phyloP scores from a whole-genome alignment of 2,888 invertebrate genomes.

The Lagria hirta region DNA sequence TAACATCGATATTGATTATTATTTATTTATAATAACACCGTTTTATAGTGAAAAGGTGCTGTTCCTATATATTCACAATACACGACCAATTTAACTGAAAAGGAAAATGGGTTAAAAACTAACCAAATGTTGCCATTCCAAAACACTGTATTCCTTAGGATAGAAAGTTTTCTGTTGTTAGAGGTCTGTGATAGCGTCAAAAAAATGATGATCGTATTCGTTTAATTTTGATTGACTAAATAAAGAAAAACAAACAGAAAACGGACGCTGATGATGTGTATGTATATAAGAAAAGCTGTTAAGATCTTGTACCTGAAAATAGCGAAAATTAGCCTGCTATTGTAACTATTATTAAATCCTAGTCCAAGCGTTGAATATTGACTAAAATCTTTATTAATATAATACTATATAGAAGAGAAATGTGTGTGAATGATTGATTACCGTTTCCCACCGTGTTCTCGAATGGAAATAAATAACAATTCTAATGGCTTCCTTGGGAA shows the following conservation, averaged over 20 bases:
- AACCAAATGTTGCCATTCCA: slow-evolving; percentile 23
- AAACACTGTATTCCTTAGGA: slow-evolving; percentile 16
- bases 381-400: slow-evolving; percentile 29
- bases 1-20: slow-evolving; percentile 25
- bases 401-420: slow-evolving; percentile 29
- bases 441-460: slow-evolving; percentile 12
- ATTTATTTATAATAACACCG: no score
- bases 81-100: slow-evolving; percentile 21
- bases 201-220: no score
- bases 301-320: slow-evolving; percentile 40
- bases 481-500: slow-evolving; percentile 3
- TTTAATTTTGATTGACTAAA: no score
- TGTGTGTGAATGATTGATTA: slow-evolving; percentile 28
- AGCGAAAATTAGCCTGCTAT: slow-evolving; percentile 38
- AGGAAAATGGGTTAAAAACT: slow-evolving; percentile 12
- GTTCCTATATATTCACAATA: slow-evolving; percentile 26
- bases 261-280: slow-evolving; percentile 15
- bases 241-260: no score
- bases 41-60: slow-evolving; percentile 26
- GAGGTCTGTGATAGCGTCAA: slow-evolving; percentile 21
- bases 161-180: slow-evolving; percentile 17
- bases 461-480: no score
- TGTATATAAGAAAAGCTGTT: slow-evolving; percentile 28
- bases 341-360: slow-evolving; percentile 38
- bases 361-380: slow-evolving; percentile 37